These are phyloP conservation scores for Pseudobourletiella spinata DNA, from an alignment of 1,140 invertebrate genomes.

Conservation along the genomic window DNA sequence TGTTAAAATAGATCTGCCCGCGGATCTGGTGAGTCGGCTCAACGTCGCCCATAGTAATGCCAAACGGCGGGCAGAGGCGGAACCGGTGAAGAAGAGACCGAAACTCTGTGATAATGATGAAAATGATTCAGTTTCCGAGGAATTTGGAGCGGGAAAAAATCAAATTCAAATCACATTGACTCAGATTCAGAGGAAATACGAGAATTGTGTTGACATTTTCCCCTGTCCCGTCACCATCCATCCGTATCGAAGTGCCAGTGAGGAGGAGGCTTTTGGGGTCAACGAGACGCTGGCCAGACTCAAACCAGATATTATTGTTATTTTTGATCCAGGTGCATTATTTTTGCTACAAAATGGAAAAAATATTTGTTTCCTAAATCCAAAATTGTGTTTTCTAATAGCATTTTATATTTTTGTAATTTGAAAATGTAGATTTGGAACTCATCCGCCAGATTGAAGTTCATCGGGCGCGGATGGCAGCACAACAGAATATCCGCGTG, in stretches of 20 bases:
- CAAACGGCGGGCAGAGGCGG: constrained; percentile 3
- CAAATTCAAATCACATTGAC: constrained; percentile 39
- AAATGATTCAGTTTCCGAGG: constrained; percentile 14
- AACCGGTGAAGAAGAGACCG: constrained; percentile 35
- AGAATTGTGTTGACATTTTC: constrained; percentile 40
- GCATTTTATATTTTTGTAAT: constrained; percentile 8
- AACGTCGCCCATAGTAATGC: too few species aligned
- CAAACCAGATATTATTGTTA: constrained; percentile 70
- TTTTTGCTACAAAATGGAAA: not conserved
- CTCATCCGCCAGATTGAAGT: constrained; percentile 48
- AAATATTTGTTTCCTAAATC: constrained; percentile 12
- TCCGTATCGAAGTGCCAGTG: constrained; percentile 56
- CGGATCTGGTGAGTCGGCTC: constrained; percentile 27
- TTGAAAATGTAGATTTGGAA: constrained; percentile 29
- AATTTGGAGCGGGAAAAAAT: not conserved
- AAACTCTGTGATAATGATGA: not conserved
- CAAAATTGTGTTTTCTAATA: not conserved
- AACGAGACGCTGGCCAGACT: constrained; percentile 55
- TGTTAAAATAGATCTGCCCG: constrained; percentile 28
- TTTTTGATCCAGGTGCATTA: constrained; percentile 83
- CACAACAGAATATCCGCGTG: constrained; percentile 55
- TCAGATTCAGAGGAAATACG: constrained; percentile 37
- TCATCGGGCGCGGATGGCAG: constrained; percentile 48
- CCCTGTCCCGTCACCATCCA: constrained; percentile 58
- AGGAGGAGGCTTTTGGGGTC: constrained; percentile 57